phyloP scores from a whole-genome alignment of 2,888 invertebrate genomes.

The Noctua pronuba region DNA sequence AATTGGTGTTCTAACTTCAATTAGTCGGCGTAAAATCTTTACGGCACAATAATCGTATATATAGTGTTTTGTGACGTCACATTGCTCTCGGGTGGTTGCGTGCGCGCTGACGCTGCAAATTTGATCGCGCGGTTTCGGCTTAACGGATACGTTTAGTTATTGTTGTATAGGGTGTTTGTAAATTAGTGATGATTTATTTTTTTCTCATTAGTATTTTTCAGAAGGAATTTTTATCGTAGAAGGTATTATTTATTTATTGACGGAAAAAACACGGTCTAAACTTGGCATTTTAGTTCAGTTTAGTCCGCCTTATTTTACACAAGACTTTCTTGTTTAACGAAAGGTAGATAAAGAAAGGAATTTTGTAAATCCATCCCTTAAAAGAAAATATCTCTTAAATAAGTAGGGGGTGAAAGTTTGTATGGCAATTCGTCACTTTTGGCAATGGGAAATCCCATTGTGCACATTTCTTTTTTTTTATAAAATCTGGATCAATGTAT shows the following conservation, averaged over 20 bases:
- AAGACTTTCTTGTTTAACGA: not conserved
- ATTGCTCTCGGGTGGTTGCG: conserved; percentile 68
- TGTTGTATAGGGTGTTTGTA: conserved; percentile 72
- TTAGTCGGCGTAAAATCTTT: conserved; percentile 52
- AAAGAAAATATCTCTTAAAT: not conserved
- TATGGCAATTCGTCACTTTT: not conserved
- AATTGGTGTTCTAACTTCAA: conserved; percentile 41
- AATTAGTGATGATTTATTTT: conserved; percentile 7
- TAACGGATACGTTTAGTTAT: conserved; percentile 84
- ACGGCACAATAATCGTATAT: conserved; percentile 47
- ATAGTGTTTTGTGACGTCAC: conserved; percentile 53
- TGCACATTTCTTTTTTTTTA: not conserved
- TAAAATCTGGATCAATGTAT: not conserved
- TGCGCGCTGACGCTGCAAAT: conserved; percentile 88
- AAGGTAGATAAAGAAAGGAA: no score
- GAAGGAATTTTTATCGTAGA: not conserved
- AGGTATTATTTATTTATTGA: not conserved
- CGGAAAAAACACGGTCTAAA: not conserved
- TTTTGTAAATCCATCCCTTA: not conserved
- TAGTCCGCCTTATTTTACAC: not conserved
- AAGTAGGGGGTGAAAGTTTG: not conserved
- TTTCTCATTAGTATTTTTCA: not conserved
- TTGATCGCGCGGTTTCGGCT: conserved; percentile 88
- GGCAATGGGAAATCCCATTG: not conserved
- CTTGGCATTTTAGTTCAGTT: no score